Evolutionary conservation across 1,140 invertebrate species (phyloP), one percentile per base, ranked within the genome.

Genomic region (Drosophila obscura): DNA sequence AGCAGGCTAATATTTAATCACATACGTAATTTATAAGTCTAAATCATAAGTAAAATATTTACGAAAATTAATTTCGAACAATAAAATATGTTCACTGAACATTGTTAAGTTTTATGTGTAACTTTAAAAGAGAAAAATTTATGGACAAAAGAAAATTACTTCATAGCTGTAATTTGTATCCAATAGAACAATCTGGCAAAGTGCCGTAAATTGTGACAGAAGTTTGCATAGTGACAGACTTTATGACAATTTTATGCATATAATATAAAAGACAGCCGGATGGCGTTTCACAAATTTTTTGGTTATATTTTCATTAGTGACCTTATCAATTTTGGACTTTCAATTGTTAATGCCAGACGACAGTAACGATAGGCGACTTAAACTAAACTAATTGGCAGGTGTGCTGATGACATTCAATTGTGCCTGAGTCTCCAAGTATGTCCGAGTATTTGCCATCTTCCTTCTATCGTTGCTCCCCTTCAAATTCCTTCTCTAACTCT

Each of bases 201-300:
- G 60, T 74, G 69, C 45, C 71, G 53, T 58, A 59, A 39, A 52
- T 65, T 74, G 41, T 26, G 43, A 66, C 71, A 74, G 67, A 24
- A 49, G 19, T 28, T 59, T 24, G 48, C 49, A 71, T 59, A 71
- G 41, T 52, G 49, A 61, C 43, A 15, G 22, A 72, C 52, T 64
- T 73, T 74, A 48, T 58, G 69, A 24, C 52, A 64, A 74, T 58
- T 65, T 74, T 74, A 66, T 74, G 61, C 71, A 74, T 74, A 65
- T 46, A 19, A 74, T 59, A 74, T 65, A 74, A 74, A 58, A 13
- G 41, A 13, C 52, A 72, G 26, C 35, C 7, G 31, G n/a, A 56
- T 39, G 4, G 15, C 11, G 24, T 45, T 41, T 62, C 16, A 26
- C 67, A 66, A 39, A 56, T 28, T 2, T 0, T n/a, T 2, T 13